Conservation (phyloP, 2,113 vertebrate species). For the Onychostoma macrolepis region DNA sequence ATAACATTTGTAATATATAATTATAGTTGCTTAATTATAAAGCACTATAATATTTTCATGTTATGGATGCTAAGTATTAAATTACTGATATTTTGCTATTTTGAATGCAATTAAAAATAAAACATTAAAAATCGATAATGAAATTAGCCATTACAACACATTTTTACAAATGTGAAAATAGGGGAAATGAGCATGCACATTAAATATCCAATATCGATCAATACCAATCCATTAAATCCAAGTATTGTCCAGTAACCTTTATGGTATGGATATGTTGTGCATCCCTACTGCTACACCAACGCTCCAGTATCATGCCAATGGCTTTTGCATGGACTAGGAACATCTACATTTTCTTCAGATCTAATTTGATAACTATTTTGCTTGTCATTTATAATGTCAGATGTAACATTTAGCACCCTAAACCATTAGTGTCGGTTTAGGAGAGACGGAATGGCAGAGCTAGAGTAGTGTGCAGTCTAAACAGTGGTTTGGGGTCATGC, state of each 20-base stretch:
- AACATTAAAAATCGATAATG: neutral
- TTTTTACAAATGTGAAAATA: too few species aligned
- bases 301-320: neutral
- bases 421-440: neutral
- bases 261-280: neutral
- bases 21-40: too few species aligned
- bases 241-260: neutral
- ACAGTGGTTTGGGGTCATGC: slow-evolving; percentile 9
- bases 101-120: too few species aligned
- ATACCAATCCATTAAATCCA: neutral
- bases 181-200: too few species aligned
- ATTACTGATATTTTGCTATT: neutral
- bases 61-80: neutral
- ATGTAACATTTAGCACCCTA: neutral
- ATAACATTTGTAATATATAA: too few species aligned
- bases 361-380: neutral
- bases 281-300: neutral
- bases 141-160: neutral
- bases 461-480: neutral
- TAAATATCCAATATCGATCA: neutral
- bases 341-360: neutral
- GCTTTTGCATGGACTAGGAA: neutral
- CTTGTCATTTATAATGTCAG: neutral
- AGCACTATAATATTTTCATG: neutral
- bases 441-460: neutral